phyloP scores from a whole-genome alignment of 2,113 vertebrate species.

The Chamaetylas fuelleborni region DNA sequence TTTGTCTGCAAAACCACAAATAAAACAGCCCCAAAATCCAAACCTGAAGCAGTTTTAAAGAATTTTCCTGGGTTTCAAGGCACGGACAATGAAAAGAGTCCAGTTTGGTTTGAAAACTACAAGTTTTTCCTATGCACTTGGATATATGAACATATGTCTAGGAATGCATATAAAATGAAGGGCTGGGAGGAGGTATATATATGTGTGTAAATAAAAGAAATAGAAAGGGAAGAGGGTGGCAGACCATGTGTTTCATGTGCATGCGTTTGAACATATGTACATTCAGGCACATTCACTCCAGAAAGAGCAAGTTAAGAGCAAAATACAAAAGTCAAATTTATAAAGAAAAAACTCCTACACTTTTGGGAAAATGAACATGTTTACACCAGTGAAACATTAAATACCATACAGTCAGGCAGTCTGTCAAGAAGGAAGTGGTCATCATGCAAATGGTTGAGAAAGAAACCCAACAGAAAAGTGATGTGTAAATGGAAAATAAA shows the following conservation, averaged over 20 bases:
- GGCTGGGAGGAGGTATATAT: not conserved
- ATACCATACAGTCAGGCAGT: not conserved
- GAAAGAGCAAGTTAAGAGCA: not conserved
- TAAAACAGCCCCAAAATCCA: not conserved
- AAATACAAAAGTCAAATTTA: not conserved
- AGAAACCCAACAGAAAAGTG: not conserved
- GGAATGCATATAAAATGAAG: not conserved
- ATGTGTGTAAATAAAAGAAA: not conserved
- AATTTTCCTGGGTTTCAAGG: not conserved
- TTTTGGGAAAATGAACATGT: not conserved
- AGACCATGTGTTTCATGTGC: not conserved
- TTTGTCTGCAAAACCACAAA: not conserved
- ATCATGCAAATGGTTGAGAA: not conserved
- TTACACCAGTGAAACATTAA: not conserved
- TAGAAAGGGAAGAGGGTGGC: not conserved
- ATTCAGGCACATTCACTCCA: not conserved
- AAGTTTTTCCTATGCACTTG: not conserved
- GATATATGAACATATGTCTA: not conserved
- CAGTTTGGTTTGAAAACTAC: not conserved
- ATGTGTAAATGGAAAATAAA: slow-evolving; percentile 59
- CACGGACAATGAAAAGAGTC: not conserved
- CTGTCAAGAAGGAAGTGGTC: not conserved
- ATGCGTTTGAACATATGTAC: not conserved
- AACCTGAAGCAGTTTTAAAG: not conserved
- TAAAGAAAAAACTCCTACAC: not conserved